Percentiles rank a stretch among this genome's conserved stretches.
Conservation (phyloP, 1,140 invertebrate species). For the Eriocheir sinensis region DNA sequence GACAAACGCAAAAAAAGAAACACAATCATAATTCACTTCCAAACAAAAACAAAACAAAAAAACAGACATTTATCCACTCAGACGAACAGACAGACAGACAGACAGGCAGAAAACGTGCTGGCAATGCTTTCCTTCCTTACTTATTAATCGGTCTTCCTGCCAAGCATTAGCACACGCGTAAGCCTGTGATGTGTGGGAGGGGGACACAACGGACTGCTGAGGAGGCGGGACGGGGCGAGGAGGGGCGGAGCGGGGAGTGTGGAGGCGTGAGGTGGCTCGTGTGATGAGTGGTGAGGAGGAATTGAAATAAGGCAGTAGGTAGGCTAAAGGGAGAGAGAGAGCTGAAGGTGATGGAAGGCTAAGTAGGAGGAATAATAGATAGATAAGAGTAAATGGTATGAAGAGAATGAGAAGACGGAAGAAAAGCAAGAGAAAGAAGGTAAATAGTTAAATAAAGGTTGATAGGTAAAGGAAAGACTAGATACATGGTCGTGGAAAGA, state of each 20-base stretch:
- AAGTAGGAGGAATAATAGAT: not conserved
- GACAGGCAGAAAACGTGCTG: too few species aligned
- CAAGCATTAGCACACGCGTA: not conserved
- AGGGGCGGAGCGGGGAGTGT: too few species aligned
- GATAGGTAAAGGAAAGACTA: not conserved
- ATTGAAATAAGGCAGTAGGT: too few species aligned
- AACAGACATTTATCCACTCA: too few species aligned
- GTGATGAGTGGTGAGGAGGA: too few species aligned
- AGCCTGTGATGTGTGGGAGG: not conserved
- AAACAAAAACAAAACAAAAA: not conserved
- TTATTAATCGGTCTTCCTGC: not conserved
- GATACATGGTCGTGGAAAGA: too few species aligned
- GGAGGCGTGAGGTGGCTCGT: not conserved
- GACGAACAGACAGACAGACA: too few species aligned
- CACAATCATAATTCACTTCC: not conserved
- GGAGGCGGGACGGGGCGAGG: not conserved
- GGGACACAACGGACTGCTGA: not conserved
- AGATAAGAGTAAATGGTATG: not conserved
- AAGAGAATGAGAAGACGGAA: not conserved
- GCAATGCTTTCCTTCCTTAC: too few species aligned
- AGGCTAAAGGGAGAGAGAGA: not conserved
- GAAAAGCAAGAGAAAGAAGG: too few species aligned
- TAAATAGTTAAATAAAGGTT: not conserved
- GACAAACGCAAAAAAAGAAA: not conserved
- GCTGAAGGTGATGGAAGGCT: not conserved